Conservation (phyloP, 2,888 invertebrate species). For the Nezara viridula region DNA sequence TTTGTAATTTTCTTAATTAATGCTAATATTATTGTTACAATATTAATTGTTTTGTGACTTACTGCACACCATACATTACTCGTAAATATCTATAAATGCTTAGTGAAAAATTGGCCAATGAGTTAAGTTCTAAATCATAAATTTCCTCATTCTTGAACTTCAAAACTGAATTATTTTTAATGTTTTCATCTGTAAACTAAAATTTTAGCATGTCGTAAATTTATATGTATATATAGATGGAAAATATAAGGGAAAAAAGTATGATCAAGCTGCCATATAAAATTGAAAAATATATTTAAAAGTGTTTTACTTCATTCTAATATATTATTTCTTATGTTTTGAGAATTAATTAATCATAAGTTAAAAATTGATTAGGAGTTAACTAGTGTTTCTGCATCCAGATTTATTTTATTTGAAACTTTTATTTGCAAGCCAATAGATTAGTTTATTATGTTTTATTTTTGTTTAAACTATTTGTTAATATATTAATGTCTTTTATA, state of each 20-base stretch:
- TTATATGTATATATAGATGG: background rate
- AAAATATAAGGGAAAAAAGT: background rate
- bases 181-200: conserved; percentile 16
- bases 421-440: too few species aligned
- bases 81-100: conserved; percentile 36
- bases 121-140: background rate
- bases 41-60: background rate
- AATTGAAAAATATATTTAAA: too few species aligned
- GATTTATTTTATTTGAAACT: background rate
- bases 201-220: background rate
- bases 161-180: background rate
- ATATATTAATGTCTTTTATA: too few species aligned
- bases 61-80: conserved; percentile 32
- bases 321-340: background rate
- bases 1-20: background rate
- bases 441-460: too few species aligned
- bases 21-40: too few species aligned
- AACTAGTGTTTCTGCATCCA: background rate
- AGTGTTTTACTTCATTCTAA: background rate
- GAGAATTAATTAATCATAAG: background rate
- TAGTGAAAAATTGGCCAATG: conserved; percentile 8
- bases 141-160: background rate
- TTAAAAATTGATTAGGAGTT: background rate
- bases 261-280: too few species aligned
- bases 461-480: too few species aligned